A percentile compares a stretch with the other conserved stretches of the same genome.
Conservation (phyloP, 2,797 vertebrate species). For the Xerus rutilus region DNA sequence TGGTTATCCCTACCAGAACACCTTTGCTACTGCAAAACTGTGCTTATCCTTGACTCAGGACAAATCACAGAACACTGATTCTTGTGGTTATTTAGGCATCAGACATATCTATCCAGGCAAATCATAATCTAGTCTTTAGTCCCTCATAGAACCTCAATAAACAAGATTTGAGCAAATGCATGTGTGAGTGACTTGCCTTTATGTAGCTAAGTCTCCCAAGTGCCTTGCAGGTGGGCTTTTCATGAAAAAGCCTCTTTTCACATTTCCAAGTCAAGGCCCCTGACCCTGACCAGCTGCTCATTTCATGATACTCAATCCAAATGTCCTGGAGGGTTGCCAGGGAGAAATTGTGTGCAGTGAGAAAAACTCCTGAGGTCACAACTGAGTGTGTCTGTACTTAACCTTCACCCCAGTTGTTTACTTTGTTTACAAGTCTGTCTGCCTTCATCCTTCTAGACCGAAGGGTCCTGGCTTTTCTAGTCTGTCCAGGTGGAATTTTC, state of each 20-base stretch:
- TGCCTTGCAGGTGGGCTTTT: background rate
- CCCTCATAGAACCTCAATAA: background rate
- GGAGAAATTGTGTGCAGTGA: background rate
- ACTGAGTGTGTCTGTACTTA: rapidly evolving
- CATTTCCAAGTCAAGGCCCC: background rate
- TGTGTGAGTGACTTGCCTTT: background rate
- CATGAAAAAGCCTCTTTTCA: background rate
- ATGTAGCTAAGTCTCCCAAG: background rate
- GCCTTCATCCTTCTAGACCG: background rate
- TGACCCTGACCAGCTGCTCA: background rate
- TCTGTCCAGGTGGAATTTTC: background rate
- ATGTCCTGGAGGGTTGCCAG: background rate
- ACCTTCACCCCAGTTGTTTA: background rate
- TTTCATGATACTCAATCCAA: background rate
- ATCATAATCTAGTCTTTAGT: background rate
- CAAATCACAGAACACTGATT: background rate
- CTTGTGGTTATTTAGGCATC: background rate
- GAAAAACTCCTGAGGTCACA: background rate
- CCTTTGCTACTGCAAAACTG: too few species aligned
- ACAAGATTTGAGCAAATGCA: background rate
- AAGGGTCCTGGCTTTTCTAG: background rate
- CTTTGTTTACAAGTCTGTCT: background rate
- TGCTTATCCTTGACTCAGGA: background rate
- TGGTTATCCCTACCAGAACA: background rate
- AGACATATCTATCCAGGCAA: conserved; percentile 1